These are phyloP conservation scores for Oncorhynchus tshawytscha DNA, from an alignment of 2,113 vertebrate species.

Conservation along the genomic window DNA sequence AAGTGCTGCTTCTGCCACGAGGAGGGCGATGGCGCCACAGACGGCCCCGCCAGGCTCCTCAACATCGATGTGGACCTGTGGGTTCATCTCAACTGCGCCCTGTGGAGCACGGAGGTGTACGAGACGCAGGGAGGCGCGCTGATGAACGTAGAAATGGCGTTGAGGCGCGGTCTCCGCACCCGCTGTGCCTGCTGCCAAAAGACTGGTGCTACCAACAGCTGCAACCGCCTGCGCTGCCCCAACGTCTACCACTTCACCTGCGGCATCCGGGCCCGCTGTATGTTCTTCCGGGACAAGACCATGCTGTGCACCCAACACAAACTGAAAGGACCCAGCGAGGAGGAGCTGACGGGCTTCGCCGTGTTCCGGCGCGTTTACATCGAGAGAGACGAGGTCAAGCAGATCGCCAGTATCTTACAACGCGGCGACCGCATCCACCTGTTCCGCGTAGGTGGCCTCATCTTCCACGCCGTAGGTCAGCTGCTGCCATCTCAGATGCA, in stretches of 20 bases:
- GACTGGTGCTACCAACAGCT: slow-evolving; percentile 94
- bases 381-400: slow-evolving; percentile 94
- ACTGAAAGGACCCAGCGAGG: slow-evolving; percentile 92
- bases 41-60: slow-evolving; percentile 89
- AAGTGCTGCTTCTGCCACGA: slow-evolving; percentile 98
- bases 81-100: slow-evolving; percentile 97
- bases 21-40: slow-evolving; percentile 90
- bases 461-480: slow-evolving; percentile 96
- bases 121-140: slow-evolving; percentile 95
- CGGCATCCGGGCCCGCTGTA: slow-evolving; percentile 94
- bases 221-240: slow-evolving; percentile 94
- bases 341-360: slow-evolving; percentile 90
- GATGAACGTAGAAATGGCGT: slow-evolving; percentile 95
- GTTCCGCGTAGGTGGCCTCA: slow-evolving; percentile 93
- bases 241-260: slow-evolving; percentile 98
- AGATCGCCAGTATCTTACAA: slow-evolving; percentile 97
- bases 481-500: slow-evolving; percentile 94
- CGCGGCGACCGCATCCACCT: slow-evolving; percentile 92
- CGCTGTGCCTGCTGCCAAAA: slow-evolving; percentile 94
- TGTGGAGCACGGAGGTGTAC: slow-evolving; percentile 98
- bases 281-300: slow-evolving; percentile 99
- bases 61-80: slow-evolving; percentile 97
- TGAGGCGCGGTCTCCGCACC: slow-evolving; percentile 90
- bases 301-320: slow-evolving; percentile 98
- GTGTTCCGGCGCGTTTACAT: slow-evolving; percentile 96